These are phyloP conservation scores for Monomorium pharaonis DNA, from an alignment of 1,140 invertebrate species.

Conservation along the genomic window DNA sequence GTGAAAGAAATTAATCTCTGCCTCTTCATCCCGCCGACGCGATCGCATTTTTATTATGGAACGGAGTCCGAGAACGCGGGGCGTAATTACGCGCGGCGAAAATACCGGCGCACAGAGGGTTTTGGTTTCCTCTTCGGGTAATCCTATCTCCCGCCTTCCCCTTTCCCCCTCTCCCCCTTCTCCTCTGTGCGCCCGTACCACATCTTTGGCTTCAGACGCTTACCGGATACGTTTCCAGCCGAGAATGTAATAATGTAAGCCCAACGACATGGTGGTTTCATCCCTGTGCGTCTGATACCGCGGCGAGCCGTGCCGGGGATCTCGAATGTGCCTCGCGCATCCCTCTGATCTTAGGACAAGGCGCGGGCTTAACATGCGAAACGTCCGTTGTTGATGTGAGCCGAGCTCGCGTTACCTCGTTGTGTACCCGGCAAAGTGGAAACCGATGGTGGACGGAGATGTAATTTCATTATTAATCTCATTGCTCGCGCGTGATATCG, in stretches of 20 bases:
- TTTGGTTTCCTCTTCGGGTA: neutral
- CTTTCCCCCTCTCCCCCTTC: neutral
- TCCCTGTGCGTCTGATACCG: slow-evolving; percentile 34
- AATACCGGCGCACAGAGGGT: slow-evolving; percentile 8
- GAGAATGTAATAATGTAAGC: slow-evolving; percentile 13
- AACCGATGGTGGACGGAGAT: slow-evolving; percentile 38
- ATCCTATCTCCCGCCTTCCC: neutral
- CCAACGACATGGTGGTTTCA: neutral
- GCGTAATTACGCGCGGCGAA: slow-evolving; percentile 56
- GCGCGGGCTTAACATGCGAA: slow-evolving; percentile 15
- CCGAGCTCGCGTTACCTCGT: slow-evolving; percentile 20
- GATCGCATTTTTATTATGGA: slow-evolving; percentile 35
- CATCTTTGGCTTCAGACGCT: slow-evolving; percentile 34
- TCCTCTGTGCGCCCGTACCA: neutral
- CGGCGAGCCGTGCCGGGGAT: neutral
- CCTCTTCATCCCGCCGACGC: slow-evolving; percentile 30
- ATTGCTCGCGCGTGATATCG: neutral
- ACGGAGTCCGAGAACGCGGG: neutral
- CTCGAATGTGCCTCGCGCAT: neutral
- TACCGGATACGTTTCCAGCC: slow-evolving; percentile 17
- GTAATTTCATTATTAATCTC: slow-evolving; percentile 56
- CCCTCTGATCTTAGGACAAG: slow-evolving; percentile 14
- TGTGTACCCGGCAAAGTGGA: slow-evolving; percentile 26
- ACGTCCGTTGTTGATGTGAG: slow-evolving; percentile 39
- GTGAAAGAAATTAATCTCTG: slow-evolving; percentile 47